Evolutionary conservation across 2,113 vertebrate genomes (phyloP).

Genomic region (Butastur rufipennis): DNA sequence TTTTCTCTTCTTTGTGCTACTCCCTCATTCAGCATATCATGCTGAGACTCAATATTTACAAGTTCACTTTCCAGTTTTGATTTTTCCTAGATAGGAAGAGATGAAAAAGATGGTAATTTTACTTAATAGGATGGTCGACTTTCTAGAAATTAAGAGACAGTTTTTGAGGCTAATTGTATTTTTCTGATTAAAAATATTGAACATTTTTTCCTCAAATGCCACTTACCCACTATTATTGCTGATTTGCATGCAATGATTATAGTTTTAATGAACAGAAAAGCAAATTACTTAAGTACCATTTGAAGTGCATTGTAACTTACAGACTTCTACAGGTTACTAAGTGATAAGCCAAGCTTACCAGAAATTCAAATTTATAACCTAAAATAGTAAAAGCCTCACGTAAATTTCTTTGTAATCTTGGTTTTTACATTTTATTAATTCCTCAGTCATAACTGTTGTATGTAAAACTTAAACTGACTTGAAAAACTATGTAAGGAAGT

Average conservation of each 20-base stretch:
- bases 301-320: neutral
- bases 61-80: constrained; percentile 87
- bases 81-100: constrained; percentile 79
- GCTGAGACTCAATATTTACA: constrained; percentile 79
- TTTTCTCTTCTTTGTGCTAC: constrained; percentile 69
- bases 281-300: neutral
- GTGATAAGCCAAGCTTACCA: neutral
- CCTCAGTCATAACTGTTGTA: neutral
- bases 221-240: neutral
- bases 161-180: neutral
- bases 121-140: neutral
- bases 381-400: neutral
- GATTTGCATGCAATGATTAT: neutral
- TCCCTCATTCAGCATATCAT: constrained; percentile 76
- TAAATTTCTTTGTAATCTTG: neutral
- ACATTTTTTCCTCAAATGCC: neutral
- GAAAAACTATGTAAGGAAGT: neutral
- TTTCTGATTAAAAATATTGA: neutral
- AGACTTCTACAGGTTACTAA: neutral
- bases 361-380: neutral
- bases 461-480: neutral
- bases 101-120: neutral
- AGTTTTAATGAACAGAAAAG: neutral
- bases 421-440: neutral
- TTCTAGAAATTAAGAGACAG: neutral